Evolutionary conservation across 2,113 vertebrate genomes (phyloP).

Genomic region (Tupaia chinensis): DNA sequence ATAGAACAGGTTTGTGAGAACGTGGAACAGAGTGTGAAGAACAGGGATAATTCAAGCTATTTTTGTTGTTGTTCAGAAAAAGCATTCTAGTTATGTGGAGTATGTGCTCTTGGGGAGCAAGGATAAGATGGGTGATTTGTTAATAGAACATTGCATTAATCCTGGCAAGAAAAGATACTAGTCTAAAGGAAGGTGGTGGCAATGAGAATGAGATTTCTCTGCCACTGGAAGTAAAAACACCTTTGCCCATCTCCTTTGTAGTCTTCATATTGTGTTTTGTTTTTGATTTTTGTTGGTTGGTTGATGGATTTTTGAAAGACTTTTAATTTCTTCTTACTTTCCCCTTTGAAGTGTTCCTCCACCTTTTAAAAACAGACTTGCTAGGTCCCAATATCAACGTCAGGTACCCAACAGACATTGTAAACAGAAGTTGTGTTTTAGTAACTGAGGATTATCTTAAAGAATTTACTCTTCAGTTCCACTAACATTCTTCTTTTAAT

Average conservation of each 20-base stretch:
- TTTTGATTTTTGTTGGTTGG: neutral
- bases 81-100: neutral
- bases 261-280: neutral
- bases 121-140: neutral
- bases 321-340: neutral
- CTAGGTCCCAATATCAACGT: neutral
- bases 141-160: neutral
- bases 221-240: fast-evolving
- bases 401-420: neutral
- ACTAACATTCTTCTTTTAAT: neutral
- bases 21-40: no score
- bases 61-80: constrained; percentile 11
- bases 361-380: neutral
- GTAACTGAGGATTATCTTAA: neutral
- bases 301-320: neutral
- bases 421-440: neutral
- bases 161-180: neutral
- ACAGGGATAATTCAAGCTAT: neutral
- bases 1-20: fast-evolving
- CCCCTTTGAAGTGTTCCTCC: fast-evolving
- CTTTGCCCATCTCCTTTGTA: neutral
- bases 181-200: neutral
- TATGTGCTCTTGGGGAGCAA: neutral
- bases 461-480: neutral
- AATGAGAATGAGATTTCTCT: neutral